Base-by-base conservation (phyloP, 1,140 invertebrate species). In the Centruroides sculpturatus region DNA sequence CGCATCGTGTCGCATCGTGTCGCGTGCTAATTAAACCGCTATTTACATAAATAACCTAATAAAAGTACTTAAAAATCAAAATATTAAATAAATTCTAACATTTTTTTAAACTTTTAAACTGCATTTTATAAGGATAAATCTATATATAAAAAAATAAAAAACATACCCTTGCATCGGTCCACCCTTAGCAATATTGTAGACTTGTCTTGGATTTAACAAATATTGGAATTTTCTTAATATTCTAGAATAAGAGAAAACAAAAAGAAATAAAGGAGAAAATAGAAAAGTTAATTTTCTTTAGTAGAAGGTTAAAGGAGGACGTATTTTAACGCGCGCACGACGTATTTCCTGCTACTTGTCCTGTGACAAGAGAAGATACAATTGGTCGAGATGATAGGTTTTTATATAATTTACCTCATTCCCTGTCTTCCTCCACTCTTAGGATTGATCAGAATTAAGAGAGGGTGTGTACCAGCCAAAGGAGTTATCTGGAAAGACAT, bases 361-460 rank as follows among this genome's bases (percentile, higher is more conserved):
- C 5, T 41, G 41, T 41, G 8, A 41, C 41, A 41, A 41, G 41
- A 41, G 8, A 41, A 41, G 8, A 5, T 41, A 6, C 5, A 41
- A 41, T 41, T 41, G 41, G 5, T 41, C 8, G 8, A 8, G 8
- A 41, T 41, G 41, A 41, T 41, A 41, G 41, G 41, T 41, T 41
- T 41, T 41, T 41, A 41, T 41, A 41, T 41, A 41, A 41, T 41
- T 60, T 71, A 74, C 59, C 86, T 82, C 48, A 85, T 84, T 5
- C 93, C 93, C 71, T 97, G 92, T 57, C 92, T 79, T 0, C 92
- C 92, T 1, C 93, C 93, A 64, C 87, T 91, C 76, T 97, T 97
- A 1, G 92, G 93, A 78, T 97, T 97, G 61, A 97, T 91, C 70
- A 97, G 92, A 41, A 96, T 91, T 59, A 96, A 75, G 12, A 98